Evolutionary conservation across 1,140 invertebrate species (phyloP).

Genomic region (Calliopsis andreniformis): DNA sequence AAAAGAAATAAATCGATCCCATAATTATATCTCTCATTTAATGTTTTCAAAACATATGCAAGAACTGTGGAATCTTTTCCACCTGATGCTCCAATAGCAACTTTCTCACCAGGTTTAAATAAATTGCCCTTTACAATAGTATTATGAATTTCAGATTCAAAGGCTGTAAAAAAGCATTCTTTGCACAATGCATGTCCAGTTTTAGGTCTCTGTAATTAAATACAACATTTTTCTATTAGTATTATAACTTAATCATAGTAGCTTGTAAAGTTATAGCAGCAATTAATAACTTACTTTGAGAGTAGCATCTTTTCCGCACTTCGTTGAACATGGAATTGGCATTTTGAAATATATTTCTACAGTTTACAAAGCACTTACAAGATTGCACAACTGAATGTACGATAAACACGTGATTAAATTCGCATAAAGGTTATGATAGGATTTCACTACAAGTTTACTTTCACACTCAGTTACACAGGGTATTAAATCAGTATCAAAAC

Average conservation of each 20-base stretch:
- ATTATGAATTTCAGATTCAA: constrained; percentile 98
- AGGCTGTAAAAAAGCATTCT: constrained; percentile 96
- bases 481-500: too few relatives aligned
- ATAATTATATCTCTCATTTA: constrained; percentile 97
- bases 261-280: neutral
- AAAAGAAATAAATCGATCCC: constrained; percentile 94
- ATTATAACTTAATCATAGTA: neutral
- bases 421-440: neutral
- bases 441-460: neutral
- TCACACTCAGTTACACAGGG: too few relatives aligned
- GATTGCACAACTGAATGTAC: too few relatives aligned
- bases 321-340: constrained; percentile 85
- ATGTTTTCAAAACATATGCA: constrained; percentile 93
- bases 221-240: neutral
- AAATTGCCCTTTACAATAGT: constrained; percentile 94
- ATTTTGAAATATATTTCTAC: constrained; percentile 77
- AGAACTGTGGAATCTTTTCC: constrained; percentile 99
- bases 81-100: constrained; percentile 98
- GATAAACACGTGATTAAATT: neutral
- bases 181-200: constrained; percentile 96
- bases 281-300: constrained; percentile 84
- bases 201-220: constrained; percentile 89
- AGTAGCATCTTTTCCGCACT: constrained; percentile 87
- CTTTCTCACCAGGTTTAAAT: constrained; percentile 92
- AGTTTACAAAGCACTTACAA: too few relatives aligned